Base-by-base conservation (phyloP, 1,140 invertebrate genomes). In the Leptinotarsa lineolata region DNA sequence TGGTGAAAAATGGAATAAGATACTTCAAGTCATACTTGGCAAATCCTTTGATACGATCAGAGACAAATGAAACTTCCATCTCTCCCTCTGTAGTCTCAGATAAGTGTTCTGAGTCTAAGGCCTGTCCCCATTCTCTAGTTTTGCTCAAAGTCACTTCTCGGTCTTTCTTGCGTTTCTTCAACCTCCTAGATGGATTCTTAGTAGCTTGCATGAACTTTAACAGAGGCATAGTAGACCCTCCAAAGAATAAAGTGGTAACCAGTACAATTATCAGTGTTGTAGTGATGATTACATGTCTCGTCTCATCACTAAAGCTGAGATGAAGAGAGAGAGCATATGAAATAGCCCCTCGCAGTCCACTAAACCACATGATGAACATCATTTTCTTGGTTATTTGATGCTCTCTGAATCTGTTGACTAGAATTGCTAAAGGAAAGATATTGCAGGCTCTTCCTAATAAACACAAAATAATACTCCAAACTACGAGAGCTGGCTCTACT, bases 281-380 rank as follows among this genome's bases (percentile, higher is more conserved):
- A 4, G 97, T 99, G 64, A 99, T 97, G 66, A 99, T 94, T 6
- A 99, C 95, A 81, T 96, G 94, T 4, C 96, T 89, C 3, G 95
- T 97, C 85, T 98, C 95, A 84, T 95, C 92, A 74, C 94, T 94
- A 83, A 99, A 94, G 79, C 98, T 94, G 74, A 99, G 89, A 88
- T 99, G 97, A 45, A 99, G 89, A 12, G 96, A 97, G 0, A 99
- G 86, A 4, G 97, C 97, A 86, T 99, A 99, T 0, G 97, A 97
- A 85, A 99, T 98, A 16, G 97, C 98, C 46, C 98, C 98, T 60
- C 97, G 88, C 73, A 99, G 86, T 90, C 94, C 94, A 85, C 96
- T 98, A 82, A 99, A 99, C 97, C 97, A 99, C 97, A 99, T 99
- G 63, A 99, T 98, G 81, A 99, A 98, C 91, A 98, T 97, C 94